phyloP scores from a whole-genome alignment of 1,140 invertebrate genomes.

The Cyrtorhinus lividipennis region DNA sequence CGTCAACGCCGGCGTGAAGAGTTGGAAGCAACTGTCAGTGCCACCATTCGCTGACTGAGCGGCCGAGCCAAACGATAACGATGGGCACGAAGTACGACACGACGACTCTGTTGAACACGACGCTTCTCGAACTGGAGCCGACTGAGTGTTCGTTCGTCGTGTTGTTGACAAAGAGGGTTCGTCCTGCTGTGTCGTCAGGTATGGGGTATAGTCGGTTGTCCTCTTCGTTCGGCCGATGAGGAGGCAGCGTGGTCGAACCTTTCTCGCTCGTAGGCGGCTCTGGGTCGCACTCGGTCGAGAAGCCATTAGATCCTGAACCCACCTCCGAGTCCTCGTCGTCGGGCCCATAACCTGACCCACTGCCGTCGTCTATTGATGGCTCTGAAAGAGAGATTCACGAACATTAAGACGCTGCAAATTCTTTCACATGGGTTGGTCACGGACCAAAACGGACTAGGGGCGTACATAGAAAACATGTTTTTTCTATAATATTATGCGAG shows the following conservation, averaged over 20 bases:
- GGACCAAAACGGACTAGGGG: background rate
- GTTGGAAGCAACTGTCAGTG: background rate
- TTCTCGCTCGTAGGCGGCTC: slow-evolving; percentile 24
- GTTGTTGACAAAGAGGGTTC: slow-evolving; percentile 10
- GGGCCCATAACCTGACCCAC: slow-evolving; percentile 38
- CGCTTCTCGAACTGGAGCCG: slow-evolving; percentile 14
- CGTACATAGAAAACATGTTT: no score
- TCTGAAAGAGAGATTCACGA: slow-evolving; percentile 33
- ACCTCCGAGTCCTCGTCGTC: slow-evolving; percentile 32
- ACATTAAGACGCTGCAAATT: slow-evolving; percentile 4
- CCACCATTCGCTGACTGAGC: slow-evolving; percentile 54
- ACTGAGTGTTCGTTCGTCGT: background rate
- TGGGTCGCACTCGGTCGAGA: slow-evolving; percentile 16
- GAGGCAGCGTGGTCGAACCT: slow-evolving; percentile 27
- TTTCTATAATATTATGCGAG: no score
- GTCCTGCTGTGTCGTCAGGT: slow-evolving; percentile 3
- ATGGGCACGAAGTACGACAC: slow-evolving; percentile 61
- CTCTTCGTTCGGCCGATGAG: slow-evolving; percentile 27
- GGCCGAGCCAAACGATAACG: slow-evolving; percentile 67
- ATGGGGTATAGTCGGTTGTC: slow-evolving; percentile 22
- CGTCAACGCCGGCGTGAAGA: background rate
- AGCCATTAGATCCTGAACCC: slow-evolving; percentile 31
- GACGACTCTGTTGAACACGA: slow-evolving; percentile 47
- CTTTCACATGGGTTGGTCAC: no score
- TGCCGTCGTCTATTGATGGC: slow-evolving; percentile 40